These are phyloP conservation scores for Spermophilus dauricus DNA, from an alignment of 2,113 vertebrate species.

Conservation along the genomic window DNA sequence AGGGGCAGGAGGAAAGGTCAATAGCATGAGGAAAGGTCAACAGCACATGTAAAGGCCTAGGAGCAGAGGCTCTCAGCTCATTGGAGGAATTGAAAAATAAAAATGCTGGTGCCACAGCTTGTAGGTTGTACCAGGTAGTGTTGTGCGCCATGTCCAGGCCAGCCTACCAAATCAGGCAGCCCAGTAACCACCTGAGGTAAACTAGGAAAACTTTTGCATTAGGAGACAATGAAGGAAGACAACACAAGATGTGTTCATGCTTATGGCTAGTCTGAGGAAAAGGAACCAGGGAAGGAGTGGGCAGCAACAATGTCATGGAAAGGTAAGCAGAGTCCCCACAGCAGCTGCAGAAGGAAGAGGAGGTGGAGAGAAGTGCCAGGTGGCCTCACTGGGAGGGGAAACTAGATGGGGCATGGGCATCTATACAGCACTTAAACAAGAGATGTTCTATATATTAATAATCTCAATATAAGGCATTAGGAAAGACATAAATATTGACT, in stretches of 20 bases:
- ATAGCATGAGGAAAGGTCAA: neutral
- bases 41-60: neutral
- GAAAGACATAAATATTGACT: neutral
- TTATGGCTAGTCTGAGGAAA: neutral
- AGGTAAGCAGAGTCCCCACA: neutral
- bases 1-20: neutral
- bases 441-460: neutral
- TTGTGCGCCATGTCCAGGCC: neutral
- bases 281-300: neutral
- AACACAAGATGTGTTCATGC: too few relatives aligned
- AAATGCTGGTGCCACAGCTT: neutral
- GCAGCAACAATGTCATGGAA: neutral
- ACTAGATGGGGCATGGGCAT: neutral
- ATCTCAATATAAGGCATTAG: neutral
- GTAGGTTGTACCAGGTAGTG: too few relatives aligned
- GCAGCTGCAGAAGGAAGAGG: neutral
- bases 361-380: too few relatives aligned
- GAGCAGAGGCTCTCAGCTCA: neutral
- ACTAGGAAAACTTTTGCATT: neutral
- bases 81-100: conserved; percentile 21
- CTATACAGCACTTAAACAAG: neutral
- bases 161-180: neutral
- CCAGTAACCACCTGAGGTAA: neutral
- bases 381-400: neutral
- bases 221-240: neutral